Evolutionary conservation across 2,113 vertebrate species (phyloP).

Genomic region (Ramphastos sulfuratus): DNA sequence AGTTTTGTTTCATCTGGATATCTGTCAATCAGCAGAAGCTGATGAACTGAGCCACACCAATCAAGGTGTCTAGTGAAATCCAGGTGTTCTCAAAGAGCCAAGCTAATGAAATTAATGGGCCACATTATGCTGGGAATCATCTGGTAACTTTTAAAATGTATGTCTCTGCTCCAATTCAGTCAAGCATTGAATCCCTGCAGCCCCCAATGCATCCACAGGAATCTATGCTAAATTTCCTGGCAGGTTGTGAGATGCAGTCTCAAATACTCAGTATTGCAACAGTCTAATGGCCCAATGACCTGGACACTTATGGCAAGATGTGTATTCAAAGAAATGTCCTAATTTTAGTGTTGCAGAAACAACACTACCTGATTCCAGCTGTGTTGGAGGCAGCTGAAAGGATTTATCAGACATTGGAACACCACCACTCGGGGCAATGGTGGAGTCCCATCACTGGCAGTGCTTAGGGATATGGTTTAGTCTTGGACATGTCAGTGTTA

Average conservation of each 20-base stretch:
- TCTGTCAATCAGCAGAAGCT: slow-evolving; percentile 6
- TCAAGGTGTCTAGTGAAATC: neutral
- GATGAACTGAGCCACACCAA: neutral
- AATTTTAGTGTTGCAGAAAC: neutral
- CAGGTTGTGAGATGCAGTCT: neutral
- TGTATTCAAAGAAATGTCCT: neutral
- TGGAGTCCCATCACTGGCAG: too few species aligned
- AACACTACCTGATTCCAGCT: neutral
- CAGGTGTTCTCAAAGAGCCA: neutral
- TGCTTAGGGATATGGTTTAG: too few species aligned
- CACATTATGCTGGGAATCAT: neutral
- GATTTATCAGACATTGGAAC: too few species aligned
- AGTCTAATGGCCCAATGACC: neutral
- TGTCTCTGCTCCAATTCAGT: neutral
- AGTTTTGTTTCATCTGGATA: neutral
- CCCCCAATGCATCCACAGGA: neutral
- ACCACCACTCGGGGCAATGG: too few species aligned
- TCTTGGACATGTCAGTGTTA: too few species aligned
- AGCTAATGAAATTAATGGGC: neutral
- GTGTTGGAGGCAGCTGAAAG: neutral
- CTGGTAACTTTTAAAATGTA: neutral
- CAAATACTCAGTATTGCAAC: neutral
- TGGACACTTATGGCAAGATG: neutral
- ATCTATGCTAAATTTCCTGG: neutral
- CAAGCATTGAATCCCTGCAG: neutral